A percentile compares a stretch with the other conserved stretches of the same genome.
These are phyloP conservation scores for Epizoanthus ramosus DNA, from an alignment of 92 coral and sea anemone species.

Conservation along the genomic window DNA sequence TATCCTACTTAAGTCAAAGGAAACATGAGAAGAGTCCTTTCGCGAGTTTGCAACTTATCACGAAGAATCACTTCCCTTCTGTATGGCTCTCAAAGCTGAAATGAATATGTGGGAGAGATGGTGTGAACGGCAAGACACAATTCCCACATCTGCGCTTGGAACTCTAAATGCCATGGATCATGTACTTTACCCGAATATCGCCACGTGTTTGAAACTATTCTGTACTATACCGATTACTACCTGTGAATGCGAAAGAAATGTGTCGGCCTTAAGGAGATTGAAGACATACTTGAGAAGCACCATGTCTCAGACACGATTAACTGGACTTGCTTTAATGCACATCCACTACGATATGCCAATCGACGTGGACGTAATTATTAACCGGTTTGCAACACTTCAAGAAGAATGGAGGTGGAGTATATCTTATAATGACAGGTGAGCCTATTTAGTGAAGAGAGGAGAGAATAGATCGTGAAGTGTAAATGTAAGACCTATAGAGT, in stretches of 20 bases:
- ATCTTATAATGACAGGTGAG: neutral
- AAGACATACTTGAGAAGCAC: constrained; percentile 29
- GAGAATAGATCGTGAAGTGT: too few relatives aligned
- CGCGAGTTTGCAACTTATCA: constrained; percentile 31
- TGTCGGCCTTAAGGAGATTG: constrained; percentile 40
- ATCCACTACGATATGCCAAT: constrained; percentile 24
- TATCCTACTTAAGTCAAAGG: constrained; percentile 36
- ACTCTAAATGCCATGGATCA: constrained; percentile 42
- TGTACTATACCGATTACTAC: constrained; percentile 39
- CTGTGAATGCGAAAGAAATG: constrained; percentile 33
- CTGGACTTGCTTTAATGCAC: constrained; percentile 15
- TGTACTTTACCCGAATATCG: constrained; percentile 35
- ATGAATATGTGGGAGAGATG: constrained; percentile 46
- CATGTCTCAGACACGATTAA: constrained; percentile 28
- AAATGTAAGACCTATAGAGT: too few relatives aligned
- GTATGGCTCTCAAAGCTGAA: constrained; percentile 42
- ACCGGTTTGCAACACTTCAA: constrained; percentile 29
- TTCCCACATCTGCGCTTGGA: constrained; percentile 29
- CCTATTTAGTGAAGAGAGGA: too few relatives aligned
- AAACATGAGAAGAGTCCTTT: constrained; percentile 46
- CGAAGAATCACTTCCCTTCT: constrained; percentile 40
- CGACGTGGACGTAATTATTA: constrained; percentile 28
- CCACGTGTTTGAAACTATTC: constrained; percentile 44
- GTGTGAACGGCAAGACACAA: constrained; percentile 40
- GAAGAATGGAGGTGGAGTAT: constrained; percentile 33